These are phyloP conservation scores for Tokudaia muenninki DNA, from an alignment of 2,797 vertebrate genomes.

Conservation along the genomic window DNA sequence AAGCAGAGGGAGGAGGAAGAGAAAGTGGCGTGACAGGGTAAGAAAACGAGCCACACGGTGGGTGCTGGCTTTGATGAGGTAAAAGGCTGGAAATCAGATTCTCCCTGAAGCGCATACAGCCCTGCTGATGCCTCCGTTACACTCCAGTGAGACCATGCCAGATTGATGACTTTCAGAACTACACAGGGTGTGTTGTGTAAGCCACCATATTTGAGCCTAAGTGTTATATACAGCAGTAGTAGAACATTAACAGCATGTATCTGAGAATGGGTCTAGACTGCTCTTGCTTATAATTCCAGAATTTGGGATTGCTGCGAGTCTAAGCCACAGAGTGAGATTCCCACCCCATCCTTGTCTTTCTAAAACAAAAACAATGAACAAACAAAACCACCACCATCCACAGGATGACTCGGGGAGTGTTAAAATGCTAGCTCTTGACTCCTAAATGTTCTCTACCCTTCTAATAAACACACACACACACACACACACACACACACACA, in stretches of 20 bases:
- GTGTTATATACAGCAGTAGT: not conserved
- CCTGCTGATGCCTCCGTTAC: not conserved
- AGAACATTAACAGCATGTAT: not conserved
- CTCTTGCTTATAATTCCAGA: not conserved
- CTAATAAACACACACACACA: not conserved
- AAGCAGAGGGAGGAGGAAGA: not conserved
- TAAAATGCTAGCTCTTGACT: not conserved
- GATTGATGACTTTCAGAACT: not conserved
- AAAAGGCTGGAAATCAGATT: not conserved
- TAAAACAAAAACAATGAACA: not conserved
- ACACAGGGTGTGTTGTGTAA: not conserved
- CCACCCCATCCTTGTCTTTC: not conserved
- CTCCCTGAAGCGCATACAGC: not conserved
- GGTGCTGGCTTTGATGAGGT: not conserved
- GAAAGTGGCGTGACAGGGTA: too few relatives aligned
- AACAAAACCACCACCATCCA: not conserved
- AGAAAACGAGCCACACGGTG: rapidly evolving
- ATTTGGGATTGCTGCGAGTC: not conserved
- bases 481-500: not conserved
- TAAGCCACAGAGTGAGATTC: not conserved
- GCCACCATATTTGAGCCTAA: too few relatives aligned
- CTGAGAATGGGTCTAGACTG: not conserved
- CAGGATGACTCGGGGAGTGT: not conserved
- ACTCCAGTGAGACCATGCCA: not conserved
- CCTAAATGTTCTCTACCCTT: not conserved